These are phyloP conservation scores for Achatina immaculata DNA, from an alignment of 1,140 invertebrate genomes.

Conservation along the genomic window DNA sequence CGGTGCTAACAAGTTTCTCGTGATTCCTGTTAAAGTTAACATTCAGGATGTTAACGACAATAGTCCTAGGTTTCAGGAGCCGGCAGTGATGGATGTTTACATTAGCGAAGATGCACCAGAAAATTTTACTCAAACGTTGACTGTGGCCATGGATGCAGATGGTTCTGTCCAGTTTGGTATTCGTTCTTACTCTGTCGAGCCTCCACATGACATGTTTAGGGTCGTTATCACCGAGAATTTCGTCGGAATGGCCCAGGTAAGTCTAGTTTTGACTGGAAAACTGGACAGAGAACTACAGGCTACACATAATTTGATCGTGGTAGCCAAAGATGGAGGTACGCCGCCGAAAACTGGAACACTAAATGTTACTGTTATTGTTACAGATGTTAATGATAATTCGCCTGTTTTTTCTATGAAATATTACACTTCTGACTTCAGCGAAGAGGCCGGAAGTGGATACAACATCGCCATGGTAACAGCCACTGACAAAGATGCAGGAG, in stretches of 20 bases:
- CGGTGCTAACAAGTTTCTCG: conserved; percentile 34
- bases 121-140: conserved; percentile 78
- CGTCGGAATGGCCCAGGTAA: conserved; percentile 42
- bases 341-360: conserved; percentile 88
- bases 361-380: conserved; percentile 80
- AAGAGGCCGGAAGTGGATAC: conserved; percentile 51
- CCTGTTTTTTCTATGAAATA: conserved; percentile 83
- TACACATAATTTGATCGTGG: conserved; percentile 84
- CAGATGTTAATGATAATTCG: conserved; percentile 92
- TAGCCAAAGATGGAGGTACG: conserved; percentile 91
- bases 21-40: conserved; percentile 46
- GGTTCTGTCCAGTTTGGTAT: conserved; percentile 74
- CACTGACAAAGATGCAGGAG: conserved; percentile 87
- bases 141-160: conserved; percentile 54
- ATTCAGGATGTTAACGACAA: conserved; percentile 90
- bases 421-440: conserved; percentile 81
- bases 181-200: conserved; percentile 46
- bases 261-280: conserved; percentile 67
- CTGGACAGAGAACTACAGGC: conserved; percentile 87
- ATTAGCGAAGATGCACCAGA: conserved; percentile 69
- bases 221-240: conserved; percentile 37
- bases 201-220: conserved; percentile 40
- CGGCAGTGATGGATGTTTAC: conserved; percentile 39
- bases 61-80: conserved; percentile 81
- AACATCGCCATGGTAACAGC: conserved; percentile 78